Percentiles rank a stretch among this genome's conserved stretches.
phyloP scores from a whole-genome alignment of 2,797 vertebrate genomes.

The Epinephelus awoara region DNA sequence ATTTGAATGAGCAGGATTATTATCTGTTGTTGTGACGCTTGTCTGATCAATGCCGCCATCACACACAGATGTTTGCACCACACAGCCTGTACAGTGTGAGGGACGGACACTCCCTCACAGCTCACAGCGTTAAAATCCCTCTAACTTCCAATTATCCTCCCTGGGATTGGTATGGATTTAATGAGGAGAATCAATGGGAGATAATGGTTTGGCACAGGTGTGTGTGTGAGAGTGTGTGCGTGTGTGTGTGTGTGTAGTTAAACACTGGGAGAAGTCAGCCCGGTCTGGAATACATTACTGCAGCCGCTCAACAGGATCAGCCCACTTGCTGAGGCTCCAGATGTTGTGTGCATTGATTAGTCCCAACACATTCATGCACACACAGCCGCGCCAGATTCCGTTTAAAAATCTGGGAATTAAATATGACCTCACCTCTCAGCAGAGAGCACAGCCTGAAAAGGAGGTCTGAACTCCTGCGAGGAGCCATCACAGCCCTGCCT shows the following conservation, averaged over 20 bases:
- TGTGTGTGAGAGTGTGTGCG: too few relatives aligned
- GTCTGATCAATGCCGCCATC: conserved; percentile 34
- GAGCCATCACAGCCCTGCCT: rapidly evolving
- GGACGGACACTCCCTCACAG: background rate
- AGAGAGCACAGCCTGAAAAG: rapidly evolving
- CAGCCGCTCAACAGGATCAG: conserved; percentile 48
- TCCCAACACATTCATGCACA: conserved; percentile 33
- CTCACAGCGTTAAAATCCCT: background rate
- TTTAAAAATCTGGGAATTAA: background rate
- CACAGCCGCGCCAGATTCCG: background rate
- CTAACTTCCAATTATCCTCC: conserved; percentile 18
- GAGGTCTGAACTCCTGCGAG: rapidly evolving
- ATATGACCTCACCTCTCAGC: rapidly evolving
- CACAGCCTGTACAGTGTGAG: background rate
- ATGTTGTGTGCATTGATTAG: conserved; percentile 59
- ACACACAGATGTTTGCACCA: conserved; percentile 33
- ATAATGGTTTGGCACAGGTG: conserved; percentile 39
- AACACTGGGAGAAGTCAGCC: conserved; percentile 16
- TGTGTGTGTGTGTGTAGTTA: too few relatives aligned
- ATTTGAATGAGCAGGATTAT: conserved; percentile 16
- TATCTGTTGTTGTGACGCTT: conserved; percentile 14
- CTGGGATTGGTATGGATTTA: conserved; percentile 10
- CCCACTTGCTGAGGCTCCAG: conserved; percentile 63
- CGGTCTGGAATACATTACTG: conserved; percentile 43
- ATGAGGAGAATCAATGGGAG: conserved; percentile 25